Percentiles rank a stretch among this genome's conserved stretches.
Evolutionary conservation across 1,140 invertebrate genomes (phyloP).

Genomic region (Lepidotrigona ventralis): DNA sequence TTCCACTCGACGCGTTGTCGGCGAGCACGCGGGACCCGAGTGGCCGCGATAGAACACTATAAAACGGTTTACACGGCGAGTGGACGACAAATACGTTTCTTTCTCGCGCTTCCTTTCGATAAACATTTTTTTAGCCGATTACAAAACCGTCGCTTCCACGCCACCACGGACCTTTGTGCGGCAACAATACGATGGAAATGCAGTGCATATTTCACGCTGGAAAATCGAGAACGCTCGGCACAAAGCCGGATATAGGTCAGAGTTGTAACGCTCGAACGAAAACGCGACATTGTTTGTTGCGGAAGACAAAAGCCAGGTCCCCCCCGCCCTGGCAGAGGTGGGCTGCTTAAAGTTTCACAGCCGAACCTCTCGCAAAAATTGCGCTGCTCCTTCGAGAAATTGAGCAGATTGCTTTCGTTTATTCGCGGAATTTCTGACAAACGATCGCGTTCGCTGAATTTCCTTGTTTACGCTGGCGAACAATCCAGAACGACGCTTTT

Average conservation of each 20-base stretch:
- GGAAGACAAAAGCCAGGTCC: conserved; percentile 39
- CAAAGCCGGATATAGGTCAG: conserved; percentile 45
- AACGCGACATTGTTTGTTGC: conserved; percentile 43
- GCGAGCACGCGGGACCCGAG: neutral
- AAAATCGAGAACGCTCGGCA: conserved; percentile 30
- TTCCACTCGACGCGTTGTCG: neutral
- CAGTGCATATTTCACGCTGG: conserved; percentile 47
- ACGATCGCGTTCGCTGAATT: neutral
- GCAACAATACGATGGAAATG: conserved; percentile 46
- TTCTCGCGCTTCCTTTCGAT: conserved; percentile 30
- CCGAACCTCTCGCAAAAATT: conserved; percentile 2
- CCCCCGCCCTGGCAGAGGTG: neutral
- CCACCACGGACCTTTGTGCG: conserved; percentile 37
- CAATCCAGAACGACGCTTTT: neutral
- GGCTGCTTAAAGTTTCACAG: conserved; percentile 44
- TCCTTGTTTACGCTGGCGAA: neutral
- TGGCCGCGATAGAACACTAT: neutral
- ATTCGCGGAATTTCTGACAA: neutral
- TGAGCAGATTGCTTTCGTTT: conserved; percentile 6
- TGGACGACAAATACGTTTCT: conserved; percentile 28
- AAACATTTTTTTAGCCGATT: conserved; percentile 44
- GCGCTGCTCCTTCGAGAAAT: conserved; percentile 1
- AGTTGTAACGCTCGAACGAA: conserved; percentile 40
- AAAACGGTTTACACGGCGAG: conserved; percentile 23
- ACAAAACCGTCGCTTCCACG: conserved; percentile 32